Percentiles rank a stretch among this genome's conserved stretches.
phyloP scores from a whole-genome alignment of 2,888 invertebrate species.

The Dasysyrphus tricinctus region DNA sequence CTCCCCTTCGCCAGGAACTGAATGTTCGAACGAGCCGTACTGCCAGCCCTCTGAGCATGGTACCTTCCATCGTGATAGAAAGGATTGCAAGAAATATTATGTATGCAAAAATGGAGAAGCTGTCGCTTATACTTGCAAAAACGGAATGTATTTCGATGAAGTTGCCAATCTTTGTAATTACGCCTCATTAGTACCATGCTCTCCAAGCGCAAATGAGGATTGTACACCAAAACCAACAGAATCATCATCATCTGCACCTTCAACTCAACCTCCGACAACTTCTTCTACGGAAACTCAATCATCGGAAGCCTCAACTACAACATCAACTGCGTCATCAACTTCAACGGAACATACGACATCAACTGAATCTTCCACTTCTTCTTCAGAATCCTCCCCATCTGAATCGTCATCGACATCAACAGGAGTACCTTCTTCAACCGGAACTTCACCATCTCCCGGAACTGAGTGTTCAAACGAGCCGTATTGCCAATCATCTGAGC shows the following conservation, averaged over 20 bases:
- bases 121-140: not conserved
- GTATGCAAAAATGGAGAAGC: not conserved
- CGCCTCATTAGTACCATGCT: slow-evolving; percentile 2
- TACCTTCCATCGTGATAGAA: not conserved
- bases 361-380: no score
- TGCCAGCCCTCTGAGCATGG: not conserved
- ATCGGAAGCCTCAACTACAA: no score
- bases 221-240: slow-evolving; percentile 1
- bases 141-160: not conserved
- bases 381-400: no score
- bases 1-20: not conserved
- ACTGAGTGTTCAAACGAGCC: not conserved
- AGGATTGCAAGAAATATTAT: not conserved
- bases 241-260: not conserved
- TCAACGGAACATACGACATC: no score
- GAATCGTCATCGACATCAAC: not conserved
- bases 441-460: not conserved
- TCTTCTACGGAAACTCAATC: no score
- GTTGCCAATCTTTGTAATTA: slow-evolving; percentile 19
- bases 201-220: not conserved
- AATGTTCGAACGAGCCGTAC: not conserved
- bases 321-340: no score
- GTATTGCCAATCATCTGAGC: not conserved
- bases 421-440: not conserved
- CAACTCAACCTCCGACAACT: no score